Percentiles rank a stretch among this genome's conserved stretches.
Evolutionary conservation across 2,888 invertebrate species (phyloP).

Genomic region (Syrphus vitripennis): DNA sequence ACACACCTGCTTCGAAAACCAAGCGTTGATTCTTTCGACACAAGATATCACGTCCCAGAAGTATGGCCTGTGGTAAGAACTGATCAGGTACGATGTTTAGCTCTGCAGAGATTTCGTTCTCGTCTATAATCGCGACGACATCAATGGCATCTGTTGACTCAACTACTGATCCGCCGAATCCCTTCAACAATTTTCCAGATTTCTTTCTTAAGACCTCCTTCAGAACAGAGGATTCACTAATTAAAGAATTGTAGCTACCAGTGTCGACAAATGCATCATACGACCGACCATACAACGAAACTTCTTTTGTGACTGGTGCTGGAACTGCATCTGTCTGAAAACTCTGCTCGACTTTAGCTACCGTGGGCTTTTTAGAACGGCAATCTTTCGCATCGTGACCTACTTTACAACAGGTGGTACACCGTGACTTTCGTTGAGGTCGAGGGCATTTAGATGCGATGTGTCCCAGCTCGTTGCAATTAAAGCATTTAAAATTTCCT

Average conservation of each 20-base stretch:
- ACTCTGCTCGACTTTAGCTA: not conserved
- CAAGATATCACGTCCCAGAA: slow-evolving; percentile 33
- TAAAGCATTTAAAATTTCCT: not conserved
- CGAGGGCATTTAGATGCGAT: not conserved
- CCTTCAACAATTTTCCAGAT: slow-evolving; percentile 34
- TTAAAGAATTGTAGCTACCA: slow-evolving; percentile 50
- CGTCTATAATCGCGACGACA: slow-evolving; percentile 20
- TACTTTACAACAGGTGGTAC: not conserved
- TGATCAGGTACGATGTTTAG: slow-evolving; percentile 44
- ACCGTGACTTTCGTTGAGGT: not conserved
- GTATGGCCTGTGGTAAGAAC: slow-evolving; percentile 24
- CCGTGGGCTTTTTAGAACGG: not conserved
- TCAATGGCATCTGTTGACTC: slow-evolving; percentile 22
- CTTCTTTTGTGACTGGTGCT: slow-evolving; percentile 12
- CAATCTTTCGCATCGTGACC: not conserved
- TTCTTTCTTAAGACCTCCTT: not conserved
- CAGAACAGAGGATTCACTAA: slow-evolving; percentile 25
- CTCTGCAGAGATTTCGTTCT: not conserved
- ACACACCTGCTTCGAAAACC: slow-evolving; percentile 46
- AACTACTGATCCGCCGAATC: slow-evolving; percentile 57
- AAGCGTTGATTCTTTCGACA: slow-evolving; percentile 36
- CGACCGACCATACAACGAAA: slow-evolving; percentile 2
- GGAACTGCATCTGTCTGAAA: not conserved
- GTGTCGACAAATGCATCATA: not conserved
- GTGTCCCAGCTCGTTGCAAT: not conserved